Conservation (phyloP, 2,888 invertebrate genomes). For the Pyrrhopygopsis socrates region DNA sequence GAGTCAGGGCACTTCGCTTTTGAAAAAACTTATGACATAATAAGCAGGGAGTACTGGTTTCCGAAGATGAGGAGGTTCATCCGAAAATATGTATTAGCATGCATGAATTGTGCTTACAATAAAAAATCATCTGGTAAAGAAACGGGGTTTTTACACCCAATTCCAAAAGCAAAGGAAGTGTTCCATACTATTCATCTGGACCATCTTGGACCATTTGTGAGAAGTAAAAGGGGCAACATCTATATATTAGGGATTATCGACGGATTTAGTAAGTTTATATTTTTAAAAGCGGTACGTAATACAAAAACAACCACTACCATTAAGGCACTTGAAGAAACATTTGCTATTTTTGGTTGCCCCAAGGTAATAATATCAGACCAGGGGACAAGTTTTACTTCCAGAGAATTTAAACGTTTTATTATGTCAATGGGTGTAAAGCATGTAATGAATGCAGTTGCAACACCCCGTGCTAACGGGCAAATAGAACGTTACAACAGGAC, state of each 20-base stretch:
- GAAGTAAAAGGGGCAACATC: background rate
- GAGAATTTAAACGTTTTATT: background rate
- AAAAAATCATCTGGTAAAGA: background rate
- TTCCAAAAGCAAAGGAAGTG: background rate
- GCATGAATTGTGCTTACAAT: slow-evolving; percentile 3
- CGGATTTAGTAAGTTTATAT: background rate
- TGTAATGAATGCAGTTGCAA: background rate
- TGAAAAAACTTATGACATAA: background rate
- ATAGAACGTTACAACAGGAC: background rate
- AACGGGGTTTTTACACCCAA: background rate
- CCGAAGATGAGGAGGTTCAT: slow-evolving; percentile 22
- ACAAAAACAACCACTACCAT: background rate
- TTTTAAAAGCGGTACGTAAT: background rate
- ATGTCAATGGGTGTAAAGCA: background rate
- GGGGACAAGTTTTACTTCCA: background rate
- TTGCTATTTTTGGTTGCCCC: background rate
- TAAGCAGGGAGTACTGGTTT: background rate
- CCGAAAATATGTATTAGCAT: slow-evolving; percentile 10
- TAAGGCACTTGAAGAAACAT: background rate
- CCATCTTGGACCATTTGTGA: background rate
- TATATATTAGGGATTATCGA: background rate
- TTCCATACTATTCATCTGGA: background rate
- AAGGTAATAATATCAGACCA: background rate
- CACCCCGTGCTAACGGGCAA: background rate
- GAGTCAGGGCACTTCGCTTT: background rate